Evolutionary conservation across 2,113 vertebrate species (phyloP), one percentile per base, ranked within the genome.

Genomic region (Mirounga angustirostris): DNA sequence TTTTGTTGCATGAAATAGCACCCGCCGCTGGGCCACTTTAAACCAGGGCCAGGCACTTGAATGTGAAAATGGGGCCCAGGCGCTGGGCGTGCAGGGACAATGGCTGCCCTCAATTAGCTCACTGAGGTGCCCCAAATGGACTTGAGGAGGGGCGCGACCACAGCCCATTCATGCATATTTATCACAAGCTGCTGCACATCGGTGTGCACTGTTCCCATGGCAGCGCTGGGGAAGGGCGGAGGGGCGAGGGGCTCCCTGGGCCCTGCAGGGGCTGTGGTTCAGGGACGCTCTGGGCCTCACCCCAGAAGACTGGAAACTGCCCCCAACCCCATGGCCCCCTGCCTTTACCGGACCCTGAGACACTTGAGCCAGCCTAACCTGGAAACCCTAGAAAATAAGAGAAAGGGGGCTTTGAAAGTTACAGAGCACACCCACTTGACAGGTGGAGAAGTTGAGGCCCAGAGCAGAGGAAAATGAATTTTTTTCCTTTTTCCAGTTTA

Each of bases 31-130:
- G 98, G 98, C 98, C 98, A 99, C 98, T 98, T 99, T 99, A 99
- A 99, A 99, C 98, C 96, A 97, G 98, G 98, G 98, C 99, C 98
- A 97, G 98, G 98, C 98, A 99, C 98, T 99, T 99, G 98, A 99
- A 98, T 98, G 98, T 98, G 98, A 99, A 99, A 98, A 99, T 94
- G 96, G 98, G 98, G 98, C 95, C 98, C 98, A 97, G 95, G 98
- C 97, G 74, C 98, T 96, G 98, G 98, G 98, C 97, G 98, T 78
- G 88, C 96, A 96, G 97, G 98, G 97, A 99, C 98, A 99, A 99
- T 96, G 98, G 98, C 98, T 97, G 71, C 98, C 98, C 98, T 99
- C 99, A 99, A 99, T 99, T 99, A 99, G 99, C 99, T 99, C 99
- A 98, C 98, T 99, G 98, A 98, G 98, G 98, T 96, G 97, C 98